These are phyloP conservation scores for Himantopus leucocephalus DNA, from an alignment of 2,113 vertebrate species.

Conservation along the genomic window DNA sequence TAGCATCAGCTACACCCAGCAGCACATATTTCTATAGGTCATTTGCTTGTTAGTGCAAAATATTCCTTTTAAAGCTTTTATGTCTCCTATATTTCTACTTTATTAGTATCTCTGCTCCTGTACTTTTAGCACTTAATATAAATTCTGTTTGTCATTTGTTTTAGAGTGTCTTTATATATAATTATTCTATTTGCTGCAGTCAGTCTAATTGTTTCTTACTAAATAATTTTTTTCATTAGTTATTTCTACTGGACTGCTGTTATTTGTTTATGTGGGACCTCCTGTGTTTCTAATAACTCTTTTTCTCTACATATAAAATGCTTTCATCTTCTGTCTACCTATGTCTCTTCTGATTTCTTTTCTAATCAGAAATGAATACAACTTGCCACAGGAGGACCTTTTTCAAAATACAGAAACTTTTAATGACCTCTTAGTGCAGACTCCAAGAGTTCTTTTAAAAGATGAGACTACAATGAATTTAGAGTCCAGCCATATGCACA, in stretches of 20 bases:
- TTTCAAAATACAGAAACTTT: neutral
- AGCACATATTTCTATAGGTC: neutral
- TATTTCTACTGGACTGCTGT: neutral
- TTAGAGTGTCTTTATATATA: neutral
- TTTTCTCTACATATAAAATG: neutral
- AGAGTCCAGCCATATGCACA: neutral
- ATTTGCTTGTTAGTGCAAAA: neutral
- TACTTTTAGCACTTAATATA: neutral
- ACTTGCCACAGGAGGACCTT: neutral
- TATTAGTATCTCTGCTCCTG: neutral
- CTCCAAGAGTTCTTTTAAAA: neutral
- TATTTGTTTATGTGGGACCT: neutral
- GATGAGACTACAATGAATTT: neutral
- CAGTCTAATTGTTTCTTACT: neutral
- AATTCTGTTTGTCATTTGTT: neutral
- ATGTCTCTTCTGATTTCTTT: neutral
- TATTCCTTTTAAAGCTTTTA: neutral
- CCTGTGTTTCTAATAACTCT: neutral
- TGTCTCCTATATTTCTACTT: neutral
- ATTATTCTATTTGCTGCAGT: neutral
- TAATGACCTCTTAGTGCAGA: neutral
- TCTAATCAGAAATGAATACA: neutral
- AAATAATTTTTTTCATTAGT: neutral
- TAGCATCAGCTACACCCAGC: neutral
- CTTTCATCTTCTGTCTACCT: neutral